These are phyloP conservation scores for Abscondita cerata DNA, from an alignment of 2,888 invertebrate genomes.

Conservation along the genomic window DNA sequence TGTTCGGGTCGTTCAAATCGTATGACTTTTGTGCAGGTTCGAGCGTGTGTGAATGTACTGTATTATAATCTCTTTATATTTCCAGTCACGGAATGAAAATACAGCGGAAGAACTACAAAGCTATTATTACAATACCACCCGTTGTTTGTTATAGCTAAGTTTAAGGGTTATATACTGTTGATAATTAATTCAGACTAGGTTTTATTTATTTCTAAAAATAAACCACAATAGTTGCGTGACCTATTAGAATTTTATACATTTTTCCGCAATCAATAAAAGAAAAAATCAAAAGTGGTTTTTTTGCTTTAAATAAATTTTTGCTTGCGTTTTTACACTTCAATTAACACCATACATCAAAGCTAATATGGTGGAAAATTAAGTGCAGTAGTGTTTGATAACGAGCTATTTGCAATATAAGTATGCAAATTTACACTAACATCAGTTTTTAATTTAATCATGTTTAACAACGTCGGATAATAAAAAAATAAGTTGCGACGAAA, in stretches of 20 bases:
- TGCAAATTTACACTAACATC: too few relatives aligned
- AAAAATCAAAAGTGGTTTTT: neutral
- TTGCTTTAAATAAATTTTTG: neutral
- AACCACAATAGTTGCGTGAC: neutral
- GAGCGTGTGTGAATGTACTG: too few relatives aligned
- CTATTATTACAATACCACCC: slow-evolving; percentile 4
- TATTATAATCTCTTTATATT: neutral
- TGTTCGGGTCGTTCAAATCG: too few relatives aligned
- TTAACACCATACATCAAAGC: neutral
- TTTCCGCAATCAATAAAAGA: neutral
- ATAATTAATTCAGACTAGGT: neutral
- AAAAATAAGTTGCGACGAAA: slow-evolving; percentile 14
- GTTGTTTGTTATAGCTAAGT: neutral
- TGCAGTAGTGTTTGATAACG: neutral
- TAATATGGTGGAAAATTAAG: neutral
- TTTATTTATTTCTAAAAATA: slow-evolving; percentile 2
- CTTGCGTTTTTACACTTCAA: neutral
- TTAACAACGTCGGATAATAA: too few relatives aligned
- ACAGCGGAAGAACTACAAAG: neutral
- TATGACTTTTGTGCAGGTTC: too few relatives aligned
- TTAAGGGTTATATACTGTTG: neutral
- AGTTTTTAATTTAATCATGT: too few relatives aligned
- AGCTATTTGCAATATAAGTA: too few relatives aligned
- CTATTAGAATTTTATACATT: neutral
- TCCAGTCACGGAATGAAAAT: neutral